Evolutionary conservation across 2,113 vertebrate species (phyloP).

Genomic region (Trematocara unimaculatum): DNA sequence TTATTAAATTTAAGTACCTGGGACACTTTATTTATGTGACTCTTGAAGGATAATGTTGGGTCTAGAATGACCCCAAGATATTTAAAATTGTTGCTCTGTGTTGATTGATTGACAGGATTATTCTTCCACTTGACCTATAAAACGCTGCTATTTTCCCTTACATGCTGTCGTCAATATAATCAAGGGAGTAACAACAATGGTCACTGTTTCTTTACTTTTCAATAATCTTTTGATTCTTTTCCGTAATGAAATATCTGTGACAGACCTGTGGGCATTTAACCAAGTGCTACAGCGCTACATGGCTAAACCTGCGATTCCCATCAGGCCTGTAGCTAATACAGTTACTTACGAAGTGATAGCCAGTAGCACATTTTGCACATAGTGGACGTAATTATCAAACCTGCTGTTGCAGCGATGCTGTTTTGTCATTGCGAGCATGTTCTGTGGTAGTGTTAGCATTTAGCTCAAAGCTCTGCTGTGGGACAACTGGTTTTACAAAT

Average conservation of each 20-base stretch:
- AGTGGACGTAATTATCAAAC: fast-evolving
- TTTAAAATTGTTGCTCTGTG: neutral
- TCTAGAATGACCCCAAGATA: no score
- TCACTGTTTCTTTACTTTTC: neutral
- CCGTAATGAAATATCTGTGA: neutral
- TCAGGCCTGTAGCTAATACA: neutral
- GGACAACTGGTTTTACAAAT: neutral
- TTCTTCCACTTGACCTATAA: neutral
- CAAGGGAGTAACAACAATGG: neutral
- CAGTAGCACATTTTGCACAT: neutral
- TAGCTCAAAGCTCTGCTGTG: neutral
- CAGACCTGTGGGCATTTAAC: neutral
- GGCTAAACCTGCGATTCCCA: neutral
- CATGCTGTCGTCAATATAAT: neutral
- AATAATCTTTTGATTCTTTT: neutral
- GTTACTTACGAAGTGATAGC: neutral
- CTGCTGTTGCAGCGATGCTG: neutral
- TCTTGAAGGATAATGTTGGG: no score
- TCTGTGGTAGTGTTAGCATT: neutral
- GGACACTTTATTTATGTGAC: no score
- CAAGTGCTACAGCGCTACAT: neutral
- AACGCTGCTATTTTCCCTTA: neutral
- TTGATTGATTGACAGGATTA: neutral
- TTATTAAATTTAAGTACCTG: no score
- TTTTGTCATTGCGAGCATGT: neutral